These are phyloP conservation scores for Macaria notata DNA, from an alignment of 2,888 invertebrate genomes.

Conservation along the genomic window DNA sequence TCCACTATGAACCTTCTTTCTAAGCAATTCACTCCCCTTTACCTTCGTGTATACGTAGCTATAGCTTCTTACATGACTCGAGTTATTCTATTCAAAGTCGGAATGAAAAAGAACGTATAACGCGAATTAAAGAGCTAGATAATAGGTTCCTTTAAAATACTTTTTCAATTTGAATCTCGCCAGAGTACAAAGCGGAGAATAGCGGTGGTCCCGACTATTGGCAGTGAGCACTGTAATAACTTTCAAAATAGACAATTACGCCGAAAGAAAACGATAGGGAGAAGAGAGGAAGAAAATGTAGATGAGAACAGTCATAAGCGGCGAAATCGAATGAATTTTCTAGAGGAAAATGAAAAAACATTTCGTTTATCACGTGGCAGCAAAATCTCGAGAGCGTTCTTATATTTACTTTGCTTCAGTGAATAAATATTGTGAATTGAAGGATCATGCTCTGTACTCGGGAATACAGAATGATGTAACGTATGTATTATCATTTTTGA, in stretches of 20 bases:
- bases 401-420: slow-evolving; percentile 41
- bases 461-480: slow-evolving; percentile 2
- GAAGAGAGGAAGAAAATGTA: slow-evolving; percentile 44
- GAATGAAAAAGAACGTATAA: slow-evolving; percentile 8
- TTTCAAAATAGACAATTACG: slow-evolving; percentile 38
- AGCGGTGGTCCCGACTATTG: slow-evolving; percentile 13
- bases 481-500: background rate
- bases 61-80: too few relatives aligned
- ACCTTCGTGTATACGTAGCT: too few relatives aligned
- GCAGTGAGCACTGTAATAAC: slow-evolving; percentile 30
- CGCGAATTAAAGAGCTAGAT: slow-evolving; percentile 13
- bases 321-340: slow-evolving; percentile 49
- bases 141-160: slow-evolving; percentile 16
- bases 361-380: slow-evolving; percentile 41
- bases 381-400: slow-evolving; percentile 33
- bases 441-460: slow-evolving; percentile 1
- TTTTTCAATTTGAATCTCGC: slow-evolving; percentile 18
- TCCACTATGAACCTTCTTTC: too few relatives aligned
- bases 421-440: slow-evolving; percentile 22
- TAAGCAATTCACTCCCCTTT: too few relatives aligned
- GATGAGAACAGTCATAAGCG: slow-evolving; percentile 46
- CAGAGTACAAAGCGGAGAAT: slow-evolving; percentile 17
- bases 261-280: slow-evolving; percentile 35
- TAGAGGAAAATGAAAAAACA: slow-evolving; percentile 45
- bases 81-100: background rate